Evolutionary conservation across 2,888 invertebrate species (phyloP).

Genomic region (Apodemia hepburni): DNA sequence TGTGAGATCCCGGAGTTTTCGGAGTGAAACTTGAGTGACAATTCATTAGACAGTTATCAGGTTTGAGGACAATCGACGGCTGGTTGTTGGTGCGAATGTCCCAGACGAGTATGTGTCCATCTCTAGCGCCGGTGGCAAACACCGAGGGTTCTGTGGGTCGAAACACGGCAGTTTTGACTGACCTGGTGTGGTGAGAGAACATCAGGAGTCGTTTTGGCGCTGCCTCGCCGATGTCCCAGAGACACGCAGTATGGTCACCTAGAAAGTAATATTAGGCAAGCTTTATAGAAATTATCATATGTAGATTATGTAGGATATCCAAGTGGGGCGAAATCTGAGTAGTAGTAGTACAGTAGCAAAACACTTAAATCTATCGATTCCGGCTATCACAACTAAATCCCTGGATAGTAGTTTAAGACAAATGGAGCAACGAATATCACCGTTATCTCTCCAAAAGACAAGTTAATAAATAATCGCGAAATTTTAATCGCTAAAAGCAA

Average conservation of each 20-base stretch:
- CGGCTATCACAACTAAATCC: too few relatives aligned
- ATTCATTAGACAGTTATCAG: constrained; percentile 86
- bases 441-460: too few relatives aligned
- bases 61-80: constrained; percentile 67
- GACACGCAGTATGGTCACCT: constrained; percentile 89
- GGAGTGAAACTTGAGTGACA: constrained; percentile 79
- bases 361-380: too few relatives aligned
- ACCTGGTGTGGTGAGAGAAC: constrained; percentile 89
- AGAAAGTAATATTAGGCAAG: constrained; percentile 21
- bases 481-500: too few relatives aligned
- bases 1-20: constrained; percentile 75
- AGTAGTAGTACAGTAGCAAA: too few relatives aligned
- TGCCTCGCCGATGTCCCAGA: constrained; percentile 86
- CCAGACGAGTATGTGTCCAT: constrained; percentile 93
- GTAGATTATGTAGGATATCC: too few relatives aligned
- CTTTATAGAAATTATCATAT: too few relatives aligned
- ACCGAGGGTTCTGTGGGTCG: constrained; percentile 84
- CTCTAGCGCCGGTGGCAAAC: constrained; percentile 93
- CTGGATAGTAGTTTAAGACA: too few relatives aligned
- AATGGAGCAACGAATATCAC: too few relatives aligned
- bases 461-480: too few relatives aligned
- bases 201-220: constrained; percentile 64
- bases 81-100: constrained; percentile 77
- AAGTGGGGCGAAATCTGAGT: too few relatives aligned
- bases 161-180: constrained; percentile 91